These are phyloP conservation scores for Drosophila rufa DNA, from an alignment of 1,140 invertebrate species.

Conservation along the genomic window DNA sequence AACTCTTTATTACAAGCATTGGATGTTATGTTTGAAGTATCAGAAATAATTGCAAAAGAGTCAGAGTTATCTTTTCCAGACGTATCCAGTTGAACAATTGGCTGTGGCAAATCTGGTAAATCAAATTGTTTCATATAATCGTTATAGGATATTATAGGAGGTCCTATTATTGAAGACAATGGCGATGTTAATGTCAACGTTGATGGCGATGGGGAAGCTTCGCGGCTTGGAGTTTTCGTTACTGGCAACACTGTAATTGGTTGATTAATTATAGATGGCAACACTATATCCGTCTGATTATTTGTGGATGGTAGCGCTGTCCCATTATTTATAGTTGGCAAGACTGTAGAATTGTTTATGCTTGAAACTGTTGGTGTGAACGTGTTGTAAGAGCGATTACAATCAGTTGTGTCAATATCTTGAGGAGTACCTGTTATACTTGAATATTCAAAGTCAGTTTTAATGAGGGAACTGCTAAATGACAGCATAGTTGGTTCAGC, in stretches of 20 bases:
- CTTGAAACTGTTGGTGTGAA: slow-evolving; percentile 48
- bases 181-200: slow-evolving; percentile 33
- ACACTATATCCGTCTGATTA: not conserved
- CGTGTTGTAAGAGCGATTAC: slow-evolving; percentile 28
- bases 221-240: slow-evolving; percentile 6
- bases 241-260: slow-evolving; percentile 10
- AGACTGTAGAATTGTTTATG: not conserved
- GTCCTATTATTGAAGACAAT: slow-evolving; percentile 9
- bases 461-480: slow-evolving; percentile 7
- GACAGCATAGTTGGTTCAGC: slow-evolving; percentile 6
- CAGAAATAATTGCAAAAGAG: not conserved
- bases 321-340: slow-evolving; percentile 8
- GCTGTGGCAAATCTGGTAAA: slow-evolving; percentile 66
- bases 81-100: slow-evolving; percentile 40
- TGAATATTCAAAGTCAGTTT: slow-evolving; percentile 11
- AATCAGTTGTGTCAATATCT: slow-evolving; percentile 30
- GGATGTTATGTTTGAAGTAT: not conserved
- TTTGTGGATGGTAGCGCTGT: not conserved
- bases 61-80: not conserved
- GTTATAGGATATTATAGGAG: slow-evolving; percentile 51
- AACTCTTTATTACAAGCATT: not conserved
- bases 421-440: slow-evolving; percentile 21
- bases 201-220: slow-evolving; percentile 22
- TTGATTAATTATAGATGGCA: slow-evolving; percentile 14
- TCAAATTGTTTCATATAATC: slow-evolving; percentile 78